Percentiles rank a stretch among this genome's conserved stretches.
Conservation (phyloP, 2,113 vertebrate genomes). For the Centropristis striata region DNA sequence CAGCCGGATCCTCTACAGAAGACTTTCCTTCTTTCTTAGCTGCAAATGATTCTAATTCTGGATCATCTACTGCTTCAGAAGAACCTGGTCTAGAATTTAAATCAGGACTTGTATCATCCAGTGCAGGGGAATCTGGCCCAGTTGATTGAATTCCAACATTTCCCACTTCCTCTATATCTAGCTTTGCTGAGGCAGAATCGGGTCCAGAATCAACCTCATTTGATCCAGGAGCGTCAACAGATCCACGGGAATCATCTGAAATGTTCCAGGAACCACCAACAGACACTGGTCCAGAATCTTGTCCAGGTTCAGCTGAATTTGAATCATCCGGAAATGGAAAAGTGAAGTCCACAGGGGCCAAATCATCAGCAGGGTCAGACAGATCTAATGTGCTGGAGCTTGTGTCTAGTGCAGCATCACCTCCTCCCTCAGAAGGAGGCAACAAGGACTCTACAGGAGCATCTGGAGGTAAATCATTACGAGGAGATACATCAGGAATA, state of each 20-base stretch:
- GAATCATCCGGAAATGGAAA: slow-evolving; percentile 45
- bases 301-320: slow-evolving; percentile 9
- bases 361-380: slow-evolving; percentile 23
- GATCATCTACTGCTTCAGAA: not conserved
- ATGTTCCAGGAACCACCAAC: not conserved
- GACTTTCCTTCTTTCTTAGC: slow-evolving; percentile 5
- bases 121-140: slow-evolving; percentile 6
- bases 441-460: slow-evolving; percentile 21
- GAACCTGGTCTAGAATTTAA: slow-evolving; percentile 3
- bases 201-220: slow-evolving; percentile 18
- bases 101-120: slow-evolving; percentile 9
- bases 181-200: slow-evolving; percentile 13
- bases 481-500: slow-evolving; percentile 11
- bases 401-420: slow-evolving; percentile 14
- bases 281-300: slow-evolving; percentile 13
- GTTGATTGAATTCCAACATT: slow-evolving; percentile 3
- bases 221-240: slow-evolving; percentile 12
- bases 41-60: slow-evolving; percentile 9
- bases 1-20: slow-evolving; percentile 15
- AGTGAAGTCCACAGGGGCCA: slow-evolving; percentile 64
- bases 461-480: slow-evolving; percentile 20
- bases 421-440: slow-evolving; percentile 27
- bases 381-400: not conserved
- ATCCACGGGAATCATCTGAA: slow-evolving; percentile 15
- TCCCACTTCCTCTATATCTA: slow-evolving; percentile 3